Evolutionary conservation across 1,140 invertebrate genomes (phyloP), one percentile per base, ranked within the genome.

Genomic region (Steinernema feltiae): DNA sequence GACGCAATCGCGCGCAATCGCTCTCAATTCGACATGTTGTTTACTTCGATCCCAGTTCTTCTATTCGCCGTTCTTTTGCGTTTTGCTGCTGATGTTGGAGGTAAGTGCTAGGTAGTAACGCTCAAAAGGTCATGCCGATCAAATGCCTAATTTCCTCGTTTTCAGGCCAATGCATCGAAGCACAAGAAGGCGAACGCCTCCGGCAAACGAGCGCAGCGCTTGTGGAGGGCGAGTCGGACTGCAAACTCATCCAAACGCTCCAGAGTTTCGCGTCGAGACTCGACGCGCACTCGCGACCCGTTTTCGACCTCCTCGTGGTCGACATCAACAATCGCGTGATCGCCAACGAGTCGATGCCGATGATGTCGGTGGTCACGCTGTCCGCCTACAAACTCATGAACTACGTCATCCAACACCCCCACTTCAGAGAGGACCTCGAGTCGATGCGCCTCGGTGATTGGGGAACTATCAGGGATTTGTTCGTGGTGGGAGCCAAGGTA

Each of bases 1-100:
- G 53, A 17, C 24, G 53, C 53, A 17, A 63, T 63, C 53, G 53
- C 53, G 53, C 53, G 53, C n/a, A 27, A 63, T 63, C 24, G 53
- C 24, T 63, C 53, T 63, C 53, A 63, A 63, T 63, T 63, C 53
- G 53, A 63, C 53, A 63, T 63, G 53, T 63, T 63, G 7, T 63
- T 63, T 21, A 21, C 53, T 27, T n/a, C 24, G 15, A 15, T 7
- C 24, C 24, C 53, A 7, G 53, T 63, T 63, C 15, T 63, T 63
- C 12, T 27, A 63, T 3, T 63, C 12, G 53, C 53, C 3, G 15
- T 63, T 27, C 15, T 7, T 12, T 7, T 63, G 24, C 15, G 53
- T 63, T 41, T 41, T 41, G 35, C 7, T 41, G n/a, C n/a, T n/a
- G n/a, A n/a, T n/a, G n/a, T n/a, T n/a, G n/a, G n/a, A n/a, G n/a